Evolutionary conservation across 1,140 invertebrate species (phyloP).

Genomic region (Sycophaga agraensis): DNA sequence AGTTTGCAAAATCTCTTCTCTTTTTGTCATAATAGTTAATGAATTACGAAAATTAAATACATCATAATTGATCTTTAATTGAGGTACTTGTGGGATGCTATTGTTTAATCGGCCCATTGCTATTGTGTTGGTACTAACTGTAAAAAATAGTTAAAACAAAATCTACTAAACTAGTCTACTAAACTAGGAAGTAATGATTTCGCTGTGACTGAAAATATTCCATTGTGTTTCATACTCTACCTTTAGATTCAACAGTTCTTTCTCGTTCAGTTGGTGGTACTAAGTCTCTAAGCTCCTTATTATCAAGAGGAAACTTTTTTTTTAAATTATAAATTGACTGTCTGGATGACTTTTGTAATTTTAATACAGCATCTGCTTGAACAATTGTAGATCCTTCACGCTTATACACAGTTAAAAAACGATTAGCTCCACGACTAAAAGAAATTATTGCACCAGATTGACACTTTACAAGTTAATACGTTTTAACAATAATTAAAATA

Average conservation of each 20-base stretch:
- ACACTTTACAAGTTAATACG: too few species aligned
- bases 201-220: not conserved
- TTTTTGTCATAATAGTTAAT: slow-evolving; percentile 62
- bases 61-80: slow-evolving; percentile 56
- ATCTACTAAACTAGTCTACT: not conserved
- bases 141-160: slow-evolving; percentile 34
- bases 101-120: slow-evolving; percentile 65
- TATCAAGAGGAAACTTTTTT: slow-evolving; percentile 71
- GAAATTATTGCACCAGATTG: too few species aligned
- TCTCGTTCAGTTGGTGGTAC: slow-evolving; percentile 62
- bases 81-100: slow-evolving; percentile 66
- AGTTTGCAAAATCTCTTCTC: slow-evolving; percentile 58
- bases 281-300: slow-evolving; percentile 69
- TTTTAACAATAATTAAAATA: not conserved
- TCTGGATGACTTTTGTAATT: slow-evolving; percentile 65
- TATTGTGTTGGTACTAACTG: slow-evolving; percentile 56
- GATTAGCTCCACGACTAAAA: slow-evolving; percentile 66
- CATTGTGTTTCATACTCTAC: slow-evolving; percentile 31
- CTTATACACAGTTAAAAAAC: slow-evolving; percentile 75
- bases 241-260: slow-evolving; percentile 44
- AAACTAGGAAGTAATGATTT: not conserved
- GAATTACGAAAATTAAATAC: slow-evolving; percentile 59
- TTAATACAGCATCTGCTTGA: slow-evolving; percentile 70
- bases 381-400: slow-evolving; percentile 70
- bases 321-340: slow-evolving; percentile 64